Percentiles rank a stretch among this genome's conserved stretches.
These are phyloP conservation scores for Mesitornis unicolor DNA, from an alignment of 2,113 vertebrate genomes.

Conservation along the genomic window DNA sequence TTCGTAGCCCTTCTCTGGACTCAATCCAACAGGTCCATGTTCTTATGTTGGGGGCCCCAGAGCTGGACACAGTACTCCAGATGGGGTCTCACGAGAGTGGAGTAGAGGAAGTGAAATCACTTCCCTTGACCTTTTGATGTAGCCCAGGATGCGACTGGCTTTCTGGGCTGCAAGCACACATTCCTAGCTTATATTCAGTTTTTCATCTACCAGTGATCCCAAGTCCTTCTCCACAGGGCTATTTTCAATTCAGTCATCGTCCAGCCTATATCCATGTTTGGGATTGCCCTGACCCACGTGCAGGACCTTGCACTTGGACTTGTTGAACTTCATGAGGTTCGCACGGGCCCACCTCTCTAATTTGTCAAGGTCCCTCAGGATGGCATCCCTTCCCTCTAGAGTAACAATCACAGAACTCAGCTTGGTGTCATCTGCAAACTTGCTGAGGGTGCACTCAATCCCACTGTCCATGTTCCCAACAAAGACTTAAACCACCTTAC, in stretches of 20 bases:
- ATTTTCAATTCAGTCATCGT: not conserved
- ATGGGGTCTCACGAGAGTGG: rapidly evolving
- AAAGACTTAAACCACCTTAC: constrained; percentile 22
- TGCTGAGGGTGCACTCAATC: constrained; percentile 19
- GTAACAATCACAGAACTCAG: not conserved
- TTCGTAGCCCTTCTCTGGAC: not conserved
- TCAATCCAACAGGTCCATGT: not conserved
- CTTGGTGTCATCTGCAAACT: not conserved
- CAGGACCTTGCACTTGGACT: not conserved
- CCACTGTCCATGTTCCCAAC: not conserved
- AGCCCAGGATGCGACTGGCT: not conserved
- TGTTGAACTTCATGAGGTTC: rapidly evolving
- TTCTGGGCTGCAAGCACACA: not conserved
- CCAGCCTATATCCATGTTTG: not conserved
- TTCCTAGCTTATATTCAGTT: not conserved
- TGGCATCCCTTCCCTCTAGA: not conserved
- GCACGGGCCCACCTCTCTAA: not conserved
- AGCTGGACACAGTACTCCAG: not conserved
- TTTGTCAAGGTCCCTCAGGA: not conserved
- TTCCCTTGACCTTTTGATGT: not conserved
- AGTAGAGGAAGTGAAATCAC: not conserved
- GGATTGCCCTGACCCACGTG: not conserved
- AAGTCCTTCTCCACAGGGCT: not conserved
- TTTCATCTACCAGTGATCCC: not conserved
- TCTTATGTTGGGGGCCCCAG: not conserved